A percentile compares a stretch with the other conserved stretches of the same genome.
Evolutionary conservation across 2,797 vertebrate species (phyloP).

Genomic region (Masticophis lateralis): DNA sequence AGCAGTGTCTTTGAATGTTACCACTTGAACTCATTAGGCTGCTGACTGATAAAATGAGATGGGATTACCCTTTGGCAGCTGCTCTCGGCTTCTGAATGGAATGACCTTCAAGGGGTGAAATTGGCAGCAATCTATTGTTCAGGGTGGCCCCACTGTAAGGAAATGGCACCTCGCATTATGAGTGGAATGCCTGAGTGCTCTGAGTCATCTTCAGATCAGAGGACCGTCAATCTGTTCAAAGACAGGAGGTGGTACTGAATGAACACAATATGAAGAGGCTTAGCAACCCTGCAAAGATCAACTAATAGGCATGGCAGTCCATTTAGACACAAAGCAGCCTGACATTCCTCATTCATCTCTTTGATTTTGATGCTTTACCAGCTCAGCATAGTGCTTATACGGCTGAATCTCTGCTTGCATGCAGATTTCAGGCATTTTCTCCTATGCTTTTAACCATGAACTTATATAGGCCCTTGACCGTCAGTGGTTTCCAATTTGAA

Average conservation of each 20-base stretch:
- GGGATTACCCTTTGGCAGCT: conserved; percentile 60
- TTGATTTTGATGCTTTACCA: conserved; percentile 33
- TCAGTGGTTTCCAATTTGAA: neutral
- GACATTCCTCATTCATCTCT: conserved; percentile 33
- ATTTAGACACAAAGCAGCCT: conserved; percentile 31
- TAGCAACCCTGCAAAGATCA: conserved; percentile 34
- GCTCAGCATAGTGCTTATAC: neutral
- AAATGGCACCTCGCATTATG: conserved; percentile 42
- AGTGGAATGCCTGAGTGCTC: conserved; percentile 48
- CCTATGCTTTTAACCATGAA: neutral
- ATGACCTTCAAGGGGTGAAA: conserved; percentile 61
- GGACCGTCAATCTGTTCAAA: conserved; percentile 50
- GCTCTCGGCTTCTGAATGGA: conserved; percentile 52
- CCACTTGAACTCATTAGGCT: conserved; percentile 51
- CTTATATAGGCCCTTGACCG: neutral
- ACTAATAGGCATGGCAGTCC: conserved; percentile 42
- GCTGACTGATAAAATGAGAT: conserved; percentile 55
- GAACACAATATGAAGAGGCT: conserved; percentile 25
- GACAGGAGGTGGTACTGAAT: conserved; percentile 43
- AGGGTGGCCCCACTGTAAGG: conserved; percentile 45
- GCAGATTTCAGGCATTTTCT: neutral
- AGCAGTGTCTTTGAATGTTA: conserved; percentile 31
- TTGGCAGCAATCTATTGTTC: conserved; percentile 54
- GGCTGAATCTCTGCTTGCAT: neutral
- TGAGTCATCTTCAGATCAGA: conserved; percentile 55